Base-by-base conservation (phyloP, 2,113 vertebrate species). In the Bolborhynchus lineola region DNA sequence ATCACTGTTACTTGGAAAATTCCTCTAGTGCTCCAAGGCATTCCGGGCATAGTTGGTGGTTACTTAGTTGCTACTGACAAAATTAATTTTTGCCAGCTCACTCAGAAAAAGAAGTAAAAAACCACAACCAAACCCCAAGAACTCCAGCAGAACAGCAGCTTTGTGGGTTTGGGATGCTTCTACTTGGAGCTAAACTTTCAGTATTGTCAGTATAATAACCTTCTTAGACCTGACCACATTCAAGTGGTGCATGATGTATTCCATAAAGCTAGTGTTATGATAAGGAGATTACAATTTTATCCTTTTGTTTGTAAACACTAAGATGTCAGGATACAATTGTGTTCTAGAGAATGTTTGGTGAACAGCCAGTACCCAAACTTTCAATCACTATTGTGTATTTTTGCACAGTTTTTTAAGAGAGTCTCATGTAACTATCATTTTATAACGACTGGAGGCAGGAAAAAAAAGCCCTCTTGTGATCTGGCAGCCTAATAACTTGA, bases 1-100 rank as follows among this genome's bases (percentile, higher is more conserved):
- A 93, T 90, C 87, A 65, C 75, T 95, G 95, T 96, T 97, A 74
- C 90, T 93, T 77, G 60, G 92, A 94, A 95, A 96, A 96, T 94
- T 96, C 96, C 93, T 90, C 47, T 37, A 14, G 41, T 15, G 93
- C 90, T 91, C 85, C 82, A 29, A 91, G 53, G 82, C 93, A 96
- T 97, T 97, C 96, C 96, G 83, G 60, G 93, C 87, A 75, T 94
- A 81, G 71, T 15, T 97, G 94, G 92, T 0, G 0, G 70, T 85
- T 87, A 94, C 93, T 95, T 76, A 20, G 93, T 80, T 95, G 80
- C 95, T 85, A 88, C 90, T 82, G 87, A 94, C 82, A 93, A 76
- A 92, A 96, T 71, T 88, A 9, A 96, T 91, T 90, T 95, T 91
- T 95, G 74, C 91, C 78, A 71, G 80, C 62, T 94, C 60, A 50